Percentiles rank a stretch among this genome's conserved stretches.
Conservation (phyloP, 2,113 vertebrate species). For the Halichoeres trimaculatus region DNA sequence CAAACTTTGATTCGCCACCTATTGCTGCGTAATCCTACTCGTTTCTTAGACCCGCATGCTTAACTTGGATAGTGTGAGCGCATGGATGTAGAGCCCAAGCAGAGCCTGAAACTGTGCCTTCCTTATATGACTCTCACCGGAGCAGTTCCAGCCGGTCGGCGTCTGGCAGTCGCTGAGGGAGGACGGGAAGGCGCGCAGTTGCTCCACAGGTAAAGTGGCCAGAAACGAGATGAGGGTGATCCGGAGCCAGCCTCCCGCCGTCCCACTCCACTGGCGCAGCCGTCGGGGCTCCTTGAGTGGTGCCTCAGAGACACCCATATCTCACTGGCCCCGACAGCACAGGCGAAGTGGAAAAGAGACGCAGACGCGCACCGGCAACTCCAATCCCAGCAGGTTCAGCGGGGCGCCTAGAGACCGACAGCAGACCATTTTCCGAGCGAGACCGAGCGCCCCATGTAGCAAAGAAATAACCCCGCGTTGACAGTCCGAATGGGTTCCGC, state of each 20-base stretch:
- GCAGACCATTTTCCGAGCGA: constrained; percentile 82
- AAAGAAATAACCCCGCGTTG: constrained; percentile 37
- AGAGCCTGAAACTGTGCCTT: background rate
- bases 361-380: constrained; percentile 72
- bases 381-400: constrained; percentile 73
- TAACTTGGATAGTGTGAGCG: background rate
- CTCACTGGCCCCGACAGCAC: constrained; percentile 78
- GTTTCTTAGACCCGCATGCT: background rate
- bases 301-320: constrained; percentile 76
- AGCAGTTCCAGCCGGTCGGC: constrained; percentile 98
- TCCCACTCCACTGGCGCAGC: constrained; percentile 77
- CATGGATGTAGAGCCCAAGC: background rate
- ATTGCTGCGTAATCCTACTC: background rate
- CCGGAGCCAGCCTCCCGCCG: constrained; percentile 81
- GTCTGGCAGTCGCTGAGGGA: constrained; percentile 98
- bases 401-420: constrained; percentile 70
- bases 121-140: constrained; percentile 86
- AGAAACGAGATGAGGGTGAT: constrained; percentile 83
- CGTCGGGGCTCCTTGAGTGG: constrained; percentile 72
- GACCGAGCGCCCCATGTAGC: constrained; percentile 82
- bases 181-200: constrained; percentile 94
- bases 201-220: constrained; percentile 86
- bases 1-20: constrained; percentile 40
- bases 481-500: constrained; percentile 71
- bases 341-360: constrained; percentile 62